A percentile compares a stretch with the other conserved stretches of the same genome.
phyloP scores from a whole-genome alignment of 2,888 invertebrate species.

The Eulithis testata region DNA sequence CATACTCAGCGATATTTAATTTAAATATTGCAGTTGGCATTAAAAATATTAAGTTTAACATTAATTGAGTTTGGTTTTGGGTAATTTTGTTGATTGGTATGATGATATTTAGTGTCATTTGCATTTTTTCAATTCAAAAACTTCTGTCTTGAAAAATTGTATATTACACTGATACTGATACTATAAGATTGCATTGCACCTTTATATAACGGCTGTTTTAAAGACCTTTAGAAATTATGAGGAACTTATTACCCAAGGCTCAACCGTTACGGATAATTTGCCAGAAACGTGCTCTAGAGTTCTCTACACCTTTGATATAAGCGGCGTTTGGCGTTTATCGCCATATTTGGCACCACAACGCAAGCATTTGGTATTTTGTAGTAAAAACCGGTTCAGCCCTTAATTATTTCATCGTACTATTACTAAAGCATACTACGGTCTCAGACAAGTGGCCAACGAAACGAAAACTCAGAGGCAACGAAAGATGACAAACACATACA shows the following conservation, averaged over 20 bases:
- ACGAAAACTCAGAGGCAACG: not conserved
- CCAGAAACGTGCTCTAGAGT: slow-evolving; percentile 6
- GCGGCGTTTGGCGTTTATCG: not conserved
- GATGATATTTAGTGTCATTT: no score
- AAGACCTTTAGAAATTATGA: not conserved
- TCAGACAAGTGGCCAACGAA: slow-evolving; percentile 8
- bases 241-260: not conserved
- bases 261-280: not conserved
- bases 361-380: slow-evolving; percentile 18
- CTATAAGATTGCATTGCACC: not conserved
- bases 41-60: no score
- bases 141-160: no score
- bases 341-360: slow-evolving; percentile 23
- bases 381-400: slow-evolving; percentile 48
- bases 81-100: not conserved
- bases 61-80: not conserved
- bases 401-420: slow-evolving; percentile 53
- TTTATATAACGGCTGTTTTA: not conserved
- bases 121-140: no score
- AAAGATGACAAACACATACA: not conserved
- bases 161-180: no score
- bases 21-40: no score
- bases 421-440: slow-evolving; percentile 1
- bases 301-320: not conserved
- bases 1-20: not conserved